Conservation (phyloP, 2,888 invertebrate species). For the Heptascelio sp. region DNA sequence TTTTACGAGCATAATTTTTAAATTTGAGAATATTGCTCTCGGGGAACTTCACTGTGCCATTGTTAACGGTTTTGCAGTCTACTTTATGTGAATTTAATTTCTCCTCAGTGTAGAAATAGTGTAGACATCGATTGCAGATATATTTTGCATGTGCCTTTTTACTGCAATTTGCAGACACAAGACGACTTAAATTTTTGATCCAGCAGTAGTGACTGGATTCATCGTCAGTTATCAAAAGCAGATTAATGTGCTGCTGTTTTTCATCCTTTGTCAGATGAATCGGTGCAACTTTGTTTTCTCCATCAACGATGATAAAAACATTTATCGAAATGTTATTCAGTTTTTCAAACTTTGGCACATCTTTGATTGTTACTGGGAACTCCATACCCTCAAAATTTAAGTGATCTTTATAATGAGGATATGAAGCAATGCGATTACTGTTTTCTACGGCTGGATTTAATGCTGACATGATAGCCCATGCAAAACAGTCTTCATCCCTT, state of each 20-base stretch:
- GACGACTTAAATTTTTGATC: slow-evolving; percentile 6
- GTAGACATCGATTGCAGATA: slow-evolving; percentile 11
- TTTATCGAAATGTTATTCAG: slow-evolving; percentile 31
- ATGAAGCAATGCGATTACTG: not conserved
- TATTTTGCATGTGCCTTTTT: not conserved
- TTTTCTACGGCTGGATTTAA: not conserved
- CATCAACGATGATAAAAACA: not conserved
- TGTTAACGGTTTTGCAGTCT: not conserved
- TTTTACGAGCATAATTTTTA: slow-evolving; percentile 13
- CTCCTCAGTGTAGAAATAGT: not conserved
- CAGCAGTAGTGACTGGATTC: not conserved
- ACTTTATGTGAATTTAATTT: not conserved
- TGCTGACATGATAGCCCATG: slow-evolving; percentile 25
- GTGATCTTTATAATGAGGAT: slow-evolving; percentile 1
- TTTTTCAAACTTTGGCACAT: slow-evolving; percentile 2
- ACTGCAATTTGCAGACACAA: not conserved
- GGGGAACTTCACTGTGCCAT: not conserved
- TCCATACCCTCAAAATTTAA: slow-evolving; percentile 44
- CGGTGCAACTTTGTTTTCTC: not conserved
- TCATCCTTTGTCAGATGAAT: not conserved
- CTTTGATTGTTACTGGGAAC: slow-evolving; percentile 21
- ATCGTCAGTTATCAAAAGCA: not conserved
- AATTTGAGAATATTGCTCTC: slow-evolving; percentile 4
- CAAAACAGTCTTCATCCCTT: slow-evolving; percentile 9
- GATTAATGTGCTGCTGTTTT: slow-evolving; percentile 8